These are phyloP conservation scores for Netelia fuscicornis DNA, from an alignment of 2,888 invertebrate genomes.

Conservation along the genomic window DNA sequence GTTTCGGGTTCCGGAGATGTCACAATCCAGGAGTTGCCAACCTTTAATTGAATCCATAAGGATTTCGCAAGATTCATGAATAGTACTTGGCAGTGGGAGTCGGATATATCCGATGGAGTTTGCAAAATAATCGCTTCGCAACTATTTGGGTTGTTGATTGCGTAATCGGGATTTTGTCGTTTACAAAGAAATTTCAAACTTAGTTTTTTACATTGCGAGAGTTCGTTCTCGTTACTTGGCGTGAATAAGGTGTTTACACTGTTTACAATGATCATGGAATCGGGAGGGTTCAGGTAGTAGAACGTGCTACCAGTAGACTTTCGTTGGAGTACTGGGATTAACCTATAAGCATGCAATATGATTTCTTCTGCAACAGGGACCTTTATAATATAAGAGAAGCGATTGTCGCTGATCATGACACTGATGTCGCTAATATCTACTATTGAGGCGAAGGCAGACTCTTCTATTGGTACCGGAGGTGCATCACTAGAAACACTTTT, in stretches of 20 bases:
- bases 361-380: too few relatives aligned
- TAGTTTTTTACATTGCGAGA: neutral
- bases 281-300: constrained; percentile 4
- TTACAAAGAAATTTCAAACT: constrained; percentile 1
- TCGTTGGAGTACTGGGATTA: constrained; percentile 17
- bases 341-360: neutral
- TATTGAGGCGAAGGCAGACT: constrained; percentile 5
- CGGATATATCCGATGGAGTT: neutral
- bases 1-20: neutral
- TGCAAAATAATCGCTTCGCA: constrained; percentile 30
- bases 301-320: neutral
- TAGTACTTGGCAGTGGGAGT: constrained; percentile 16
- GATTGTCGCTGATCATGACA: constrained; percentile 23
- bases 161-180: constrained; percentile 11
- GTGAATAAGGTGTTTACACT: constrained; percentile 5
- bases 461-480: constrained; percentile 14
- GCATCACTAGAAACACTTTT: neutral
- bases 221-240: neutral
- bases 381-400: constrained; percentile 8
- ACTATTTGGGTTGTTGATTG: constrained; percentile 22
- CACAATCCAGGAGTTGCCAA: constrained; percentile 20
- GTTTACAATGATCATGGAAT: constrained; percentile 6
- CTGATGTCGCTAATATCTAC: constrained; percentile 14
- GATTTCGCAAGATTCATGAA: constrained; percentile 13
- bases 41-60: constrained; percentile 14